These are phyloP conservation scores for Kryptolebias ocellatus DNA, from an alignment of 2,797 vertebrate genomes.

Conservation along the genomic window DNA sequence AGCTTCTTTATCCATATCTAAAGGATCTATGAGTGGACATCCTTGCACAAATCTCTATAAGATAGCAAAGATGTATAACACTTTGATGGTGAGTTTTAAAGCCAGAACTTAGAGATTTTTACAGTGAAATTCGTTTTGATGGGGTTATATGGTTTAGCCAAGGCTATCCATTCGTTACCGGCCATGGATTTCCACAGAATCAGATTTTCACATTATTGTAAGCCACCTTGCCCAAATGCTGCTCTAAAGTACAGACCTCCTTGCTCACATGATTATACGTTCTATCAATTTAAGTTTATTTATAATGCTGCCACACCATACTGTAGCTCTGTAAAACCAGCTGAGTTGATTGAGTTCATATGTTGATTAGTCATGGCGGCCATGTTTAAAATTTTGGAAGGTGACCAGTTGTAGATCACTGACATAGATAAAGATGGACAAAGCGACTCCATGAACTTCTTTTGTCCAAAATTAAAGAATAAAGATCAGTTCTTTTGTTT, in stretches of 20 bases:
- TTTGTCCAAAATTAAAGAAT: too few species aligned
- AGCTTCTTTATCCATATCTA: conserved; percentile 66
- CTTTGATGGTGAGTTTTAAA: conserved; percentile 38
- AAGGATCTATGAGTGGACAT: conserved; percentile 49
- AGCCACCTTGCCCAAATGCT: background rate
- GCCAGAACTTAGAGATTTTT: conserved; percentile 25
- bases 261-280: conserved; percentile 4
- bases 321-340: too few species aligned
- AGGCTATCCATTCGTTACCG: background rate
- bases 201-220: background rate
- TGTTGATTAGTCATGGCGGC: too few species aligned
- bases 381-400: too few species aligned
- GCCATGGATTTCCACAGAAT: background rate
- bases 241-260: background rate
- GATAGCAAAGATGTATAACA: conserved; percentile 32
- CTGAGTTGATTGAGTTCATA: too few species aligned
- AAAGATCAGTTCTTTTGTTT: too few species aligned
- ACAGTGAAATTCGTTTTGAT: conserved; percentile 14
- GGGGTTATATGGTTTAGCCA: conserved; percentile 3
- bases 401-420: too few species aligned
- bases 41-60: conserved; percentile 30
- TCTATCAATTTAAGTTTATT: conserved; percentile 26
- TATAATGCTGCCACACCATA: background rate
- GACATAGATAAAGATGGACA: too few species aligned
- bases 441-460: too few species aligned